Percentiles rank a stretch among this genome's conserved stretches.
Evolutionary conservation across 37 sponge, comb jelly and placozoan species (phyloP).

Genomic region (Axinella damicornis): DNA sequence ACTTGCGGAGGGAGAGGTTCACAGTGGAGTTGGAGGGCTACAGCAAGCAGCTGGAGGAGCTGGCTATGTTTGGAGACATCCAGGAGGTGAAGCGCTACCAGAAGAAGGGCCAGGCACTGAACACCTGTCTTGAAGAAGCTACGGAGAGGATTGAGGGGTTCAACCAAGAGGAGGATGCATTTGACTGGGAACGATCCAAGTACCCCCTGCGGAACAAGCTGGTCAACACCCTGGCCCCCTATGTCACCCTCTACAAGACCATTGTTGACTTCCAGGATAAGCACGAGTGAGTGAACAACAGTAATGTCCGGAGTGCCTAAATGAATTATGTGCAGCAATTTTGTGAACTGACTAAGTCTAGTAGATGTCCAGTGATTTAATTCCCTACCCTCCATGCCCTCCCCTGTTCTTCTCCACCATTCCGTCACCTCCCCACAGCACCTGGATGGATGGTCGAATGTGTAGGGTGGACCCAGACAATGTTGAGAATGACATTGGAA

Average conservation of each 20-base stretch:
- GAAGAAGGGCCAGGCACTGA: conserved; percentile 89
- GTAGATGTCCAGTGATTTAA: not conserved
- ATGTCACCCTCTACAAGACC: conserved; percentile 89
- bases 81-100: conserved; percentile 84
- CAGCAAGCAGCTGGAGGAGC: conserved; percentile 90
- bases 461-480: conserved; percentile 93
- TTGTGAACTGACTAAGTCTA: not conserved
- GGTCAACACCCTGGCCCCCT: conserved; percentile 85
- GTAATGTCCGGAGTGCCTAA: not conserved
- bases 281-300: conserved; percentile 69
- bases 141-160: conserved; percentile 94
- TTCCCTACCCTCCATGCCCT: too few species aligned
- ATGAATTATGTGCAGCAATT: not conserved
- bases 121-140: conserved; percentile 88
- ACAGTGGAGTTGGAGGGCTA: conserved; percentile 90
- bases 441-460: conserved; percentile 96
- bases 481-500: conserved; percentile 93
- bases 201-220: conserved; percentile 91
- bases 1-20: conserved; percentile 93
- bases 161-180: conserved; percentile 96
- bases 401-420: too few species aligned
- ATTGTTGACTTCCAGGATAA: conserved; percentile 91
- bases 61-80: conserved; percentile 90
- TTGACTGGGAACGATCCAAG: conserved; percentile 97
- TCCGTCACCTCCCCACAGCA: conserved; percentile 49